Base-by-base conservation (phyloP, 35 echinoderm and acorn worm genomes). In the Apostichopus californicus region DNA sequence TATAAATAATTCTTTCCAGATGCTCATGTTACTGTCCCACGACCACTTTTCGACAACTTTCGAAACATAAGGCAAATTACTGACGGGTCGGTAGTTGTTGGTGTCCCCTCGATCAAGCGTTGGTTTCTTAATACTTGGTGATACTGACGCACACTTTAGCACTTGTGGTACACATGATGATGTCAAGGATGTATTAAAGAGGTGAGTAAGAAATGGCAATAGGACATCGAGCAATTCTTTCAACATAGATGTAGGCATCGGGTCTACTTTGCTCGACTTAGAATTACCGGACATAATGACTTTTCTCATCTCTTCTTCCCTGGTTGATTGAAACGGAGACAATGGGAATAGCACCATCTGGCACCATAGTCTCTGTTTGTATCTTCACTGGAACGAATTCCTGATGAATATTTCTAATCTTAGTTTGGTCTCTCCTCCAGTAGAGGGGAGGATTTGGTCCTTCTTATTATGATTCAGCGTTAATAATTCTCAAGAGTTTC, bases 21-120 rank as follows among this genome's bases (percentile, higher is more conserved):
- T 28, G 26, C 26, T 28, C 26, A 28, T 28, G 26, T 28, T 28
- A 28, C n/a, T 52, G 55, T 17, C 55, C 87, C 23, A 87, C 81
- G 63, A 87, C 90, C 53, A 52, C 80, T 87, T 86, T 66, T 95
- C 82, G 88, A 92, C 18, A 52, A 95, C 23, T 79, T 95, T 95
- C 0, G 90, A 95, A 13, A 95, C 18, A 34, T 91, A 95, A 24
- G 94, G 90, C 9, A 95, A 25, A 91, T 92, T 95, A 17, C 88
- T 91, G 34, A 94, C 63, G 5, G 88, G 78, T 52, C 94, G 58
- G 70, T 92, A 95, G 83, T 88, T 92, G 58, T 86, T 77, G 52
- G 87, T 52, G 11, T 77, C 61, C 26, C 92, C 72, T 6, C 34
- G 70, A 77, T 92, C 55, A n/a, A 95, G 80, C 15, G 80, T 63